Conservation (phyloP, 2,797 vertebrate species). For the Leuciscus waleckii region DNA sequence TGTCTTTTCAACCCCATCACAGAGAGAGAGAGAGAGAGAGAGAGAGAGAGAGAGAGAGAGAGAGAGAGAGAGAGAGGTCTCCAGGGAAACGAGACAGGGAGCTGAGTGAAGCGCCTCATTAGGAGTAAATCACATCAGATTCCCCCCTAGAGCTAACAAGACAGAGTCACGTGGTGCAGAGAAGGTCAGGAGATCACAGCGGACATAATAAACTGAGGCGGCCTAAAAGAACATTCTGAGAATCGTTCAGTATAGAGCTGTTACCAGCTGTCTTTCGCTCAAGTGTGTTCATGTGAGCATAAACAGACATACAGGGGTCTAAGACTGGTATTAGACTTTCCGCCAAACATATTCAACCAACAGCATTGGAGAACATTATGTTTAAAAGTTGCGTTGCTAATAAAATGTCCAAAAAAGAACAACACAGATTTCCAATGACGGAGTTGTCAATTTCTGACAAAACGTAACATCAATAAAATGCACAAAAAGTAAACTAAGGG, state of each 20-base stretch:
- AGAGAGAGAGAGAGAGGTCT: conserved; percentile 43
- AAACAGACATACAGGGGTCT: not conserved
- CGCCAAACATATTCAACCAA: not conserved
- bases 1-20: conserved; percentile 32
- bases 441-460: not conserved
- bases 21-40: conserved; percentile 29
- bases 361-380: not conserved
- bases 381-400: not conserved
- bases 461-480: not conserved
- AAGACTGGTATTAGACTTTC: not conserved
- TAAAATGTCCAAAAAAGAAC: not conserved
- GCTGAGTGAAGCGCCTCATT: conserved; percentile 52
- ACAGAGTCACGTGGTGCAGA: conserved; percentile 31
- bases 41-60: conserved; percentile 22
- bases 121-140: conserved; percentile 55
- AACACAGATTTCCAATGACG: not conserved
- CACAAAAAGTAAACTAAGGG: not conserved
- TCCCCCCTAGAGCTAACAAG: conserved; percentile 32
- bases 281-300: not conserved
- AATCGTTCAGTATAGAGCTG: conserved; percentile 17
- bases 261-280: conserved; percentile 27
- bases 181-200: conserved; percentile 50
- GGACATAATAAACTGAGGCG: conserved; percentile 46
- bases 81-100: conserved; percentile 57
- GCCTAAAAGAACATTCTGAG: conserved; percentile 27